Evolutionary conservation across 1,140 invertebrate species (phyloP).

Genomic region (Lamellibrachia luymesi): DNA sequence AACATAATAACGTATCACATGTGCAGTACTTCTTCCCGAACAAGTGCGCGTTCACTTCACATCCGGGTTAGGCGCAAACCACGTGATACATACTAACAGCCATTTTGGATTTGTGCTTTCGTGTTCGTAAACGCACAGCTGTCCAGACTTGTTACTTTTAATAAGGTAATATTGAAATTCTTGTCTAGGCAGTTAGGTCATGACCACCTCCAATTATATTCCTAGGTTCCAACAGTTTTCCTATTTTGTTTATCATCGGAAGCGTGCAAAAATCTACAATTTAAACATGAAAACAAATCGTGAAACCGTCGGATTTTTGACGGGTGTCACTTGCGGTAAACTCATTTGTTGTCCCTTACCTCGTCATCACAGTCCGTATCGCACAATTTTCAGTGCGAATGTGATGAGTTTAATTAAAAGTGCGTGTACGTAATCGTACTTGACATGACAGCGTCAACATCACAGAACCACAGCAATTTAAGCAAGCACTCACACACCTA

Average conservation of each 20-base stretch:
- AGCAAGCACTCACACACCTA: too few relatives aligned
- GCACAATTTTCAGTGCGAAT: background rate
- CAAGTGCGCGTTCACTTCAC: constrained; percentile 7
- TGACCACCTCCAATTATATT: background rate
- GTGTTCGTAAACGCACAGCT: background rate
- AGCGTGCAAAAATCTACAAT: background rate
- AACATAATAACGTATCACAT: background rate
- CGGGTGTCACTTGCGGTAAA: too few relatives aligned
- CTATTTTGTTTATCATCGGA: background rate
- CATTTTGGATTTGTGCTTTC: constrained; percentile 36
- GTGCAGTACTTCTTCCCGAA: background rate
- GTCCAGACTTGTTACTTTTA: constrained; percentile 1
- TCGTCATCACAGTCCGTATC: background rate
- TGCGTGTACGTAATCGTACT: background rate
- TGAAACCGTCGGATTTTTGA: background rate
- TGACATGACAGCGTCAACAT: too few relatives aligned
- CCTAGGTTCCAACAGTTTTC: background rate
- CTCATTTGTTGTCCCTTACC: background rate
- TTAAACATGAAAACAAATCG: constrained; percentile 5
- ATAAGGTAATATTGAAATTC: background rate
- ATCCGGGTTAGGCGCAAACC: constrained; percentile 22
- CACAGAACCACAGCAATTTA: too few relatives aligned
- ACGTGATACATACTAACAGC: constrained; percentile 38
- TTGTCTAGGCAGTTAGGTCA: background rate
- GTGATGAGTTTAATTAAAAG: background rate